phyloP scores from a whole-genome alignment of 2,797 vertebrate species.

The Momotus momota region DNA sequence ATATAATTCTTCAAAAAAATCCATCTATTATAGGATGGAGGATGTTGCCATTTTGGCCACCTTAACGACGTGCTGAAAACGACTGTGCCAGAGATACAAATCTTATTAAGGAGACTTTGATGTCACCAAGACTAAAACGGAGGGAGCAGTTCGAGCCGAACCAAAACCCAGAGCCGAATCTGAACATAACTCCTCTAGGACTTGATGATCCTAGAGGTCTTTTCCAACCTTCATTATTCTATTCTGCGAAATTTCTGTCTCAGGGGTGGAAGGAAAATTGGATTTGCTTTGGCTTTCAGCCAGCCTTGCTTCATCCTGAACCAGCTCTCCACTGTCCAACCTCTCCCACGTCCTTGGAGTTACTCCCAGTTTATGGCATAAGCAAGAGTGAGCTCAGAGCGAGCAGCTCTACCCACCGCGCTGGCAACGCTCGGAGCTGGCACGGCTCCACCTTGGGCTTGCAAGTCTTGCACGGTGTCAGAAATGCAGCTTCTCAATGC shows the following conservation, averaged over 20 bases:
- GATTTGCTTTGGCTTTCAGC: constrained; percentile 22
- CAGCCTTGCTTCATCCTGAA: constrained; percentile 30
- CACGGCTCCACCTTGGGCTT: rapidly evolving
- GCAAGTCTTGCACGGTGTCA: not conserved
- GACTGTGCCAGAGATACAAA: not conserved
- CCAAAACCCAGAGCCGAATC: not conserved
- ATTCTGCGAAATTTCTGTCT: not conserved
- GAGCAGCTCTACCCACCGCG: not conserved
- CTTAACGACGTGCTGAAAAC: not conserved
- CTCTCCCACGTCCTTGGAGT: constrained; percentile 60
- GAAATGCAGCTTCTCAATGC: not conserved
- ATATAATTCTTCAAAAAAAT: not conserved
- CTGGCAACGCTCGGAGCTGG: not conserved
- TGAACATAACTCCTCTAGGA: not conserved
- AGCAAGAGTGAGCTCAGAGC: constrained; percentile 47
- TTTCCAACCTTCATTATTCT: too few relatives aligned
- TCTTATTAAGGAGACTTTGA: constrained; percentile 22
- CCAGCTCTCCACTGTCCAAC: not conserved
- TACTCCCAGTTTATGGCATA: constrained; percentile 35
- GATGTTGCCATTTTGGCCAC: not conserved
- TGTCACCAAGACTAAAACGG: not conserved
- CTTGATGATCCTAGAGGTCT: too few relatives aligned
- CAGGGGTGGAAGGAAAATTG: not conserved
- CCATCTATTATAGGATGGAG: not conserved
- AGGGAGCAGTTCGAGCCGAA: not conserved